These are phyloP conservation scores for Tetraneura akinire DNA, from an alignment of 1,140 invertebrate genomes.

Conservation along the genomic window DNA sequence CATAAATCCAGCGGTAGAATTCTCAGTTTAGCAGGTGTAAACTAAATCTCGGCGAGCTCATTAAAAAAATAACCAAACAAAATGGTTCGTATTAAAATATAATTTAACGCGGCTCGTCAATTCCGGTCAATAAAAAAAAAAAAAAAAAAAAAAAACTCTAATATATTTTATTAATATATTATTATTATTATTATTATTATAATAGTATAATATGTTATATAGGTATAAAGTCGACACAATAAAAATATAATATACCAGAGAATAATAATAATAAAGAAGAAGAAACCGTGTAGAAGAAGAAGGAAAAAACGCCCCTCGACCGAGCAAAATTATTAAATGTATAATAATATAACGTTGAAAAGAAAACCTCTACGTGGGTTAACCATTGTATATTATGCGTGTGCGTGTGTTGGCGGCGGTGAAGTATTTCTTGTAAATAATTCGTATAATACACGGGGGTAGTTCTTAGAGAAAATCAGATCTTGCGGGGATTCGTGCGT, in stretches of 20 bases:
- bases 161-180: background rate
- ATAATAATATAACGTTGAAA: too few species aligned
- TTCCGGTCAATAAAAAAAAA: conserved; percentile 39
- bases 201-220: too few species aligned
- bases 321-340: background rate
- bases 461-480: conserved; percentile 48
- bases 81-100: conserved; percentile 19
- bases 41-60: conserved; percentile 21
- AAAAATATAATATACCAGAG: too few species aligned
- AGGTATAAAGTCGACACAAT: conserved; percentile 12
- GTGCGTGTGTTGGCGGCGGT: conserved; percentile 28
- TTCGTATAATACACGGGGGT: conserved; percentile 22
- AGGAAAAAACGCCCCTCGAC: background rate
- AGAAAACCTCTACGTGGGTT: conserved; percentile 41
- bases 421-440: conserved; percentile 42
- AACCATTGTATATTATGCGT: too few species aligned
- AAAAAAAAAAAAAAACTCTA: background rate
- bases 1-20: background rate
- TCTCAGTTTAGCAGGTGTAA: conserved; percentile 27
- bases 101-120: conserved; percentile 45
- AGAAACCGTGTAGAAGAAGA: background rate
- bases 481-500: conserved; percentile 38
- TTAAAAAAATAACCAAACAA: conserved; percentile 30
- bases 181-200: background rate
- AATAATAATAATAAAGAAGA: too few species aligned